phyloP scores from a whole-genome alignment of 2,113 vertebrate genomes.

The Sprattus sprattus region DNA sequence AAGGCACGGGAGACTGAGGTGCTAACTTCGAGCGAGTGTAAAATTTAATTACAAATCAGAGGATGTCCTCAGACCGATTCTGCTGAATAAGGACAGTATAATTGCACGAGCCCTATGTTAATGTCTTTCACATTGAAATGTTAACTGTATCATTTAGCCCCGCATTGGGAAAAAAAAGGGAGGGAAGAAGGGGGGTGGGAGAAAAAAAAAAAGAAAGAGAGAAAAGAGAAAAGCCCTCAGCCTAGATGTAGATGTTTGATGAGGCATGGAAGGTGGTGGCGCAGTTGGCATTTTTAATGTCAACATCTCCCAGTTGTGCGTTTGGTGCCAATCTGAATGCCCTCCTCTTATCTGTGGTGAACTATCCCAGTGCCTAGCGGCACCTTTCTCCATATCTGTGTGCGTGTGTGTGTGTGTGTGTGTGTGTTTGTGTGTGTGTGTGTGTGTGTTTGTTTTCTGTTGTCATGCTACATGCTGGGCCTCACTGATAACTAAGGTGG shows the following conservation, averaged over 20 bases:
- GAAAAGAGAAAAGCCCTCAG: constrained; percentile 48
- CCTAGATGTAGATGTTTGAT: not conserved
- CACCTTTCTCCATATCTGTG: not conserved
- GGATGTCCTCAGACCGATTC: constrained; percentile 66
- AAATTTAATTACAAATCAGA: constrained; percentile 76
- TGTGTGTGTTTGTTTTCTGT: constrained; percentile 33
- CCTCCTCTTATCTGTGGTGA: not conserved
- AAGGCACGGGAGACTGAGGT: constrained; percentile 56
- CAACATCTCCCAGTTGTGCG: not conserved
- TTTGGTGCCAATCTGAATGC: not conserved
- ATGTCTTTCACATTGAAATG: constrained; percentile 73
- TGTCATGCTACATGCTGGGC: not conserved
- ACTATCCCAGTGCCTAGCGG: not conserved
- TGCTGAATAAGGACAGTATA: constrained; percentile 68
- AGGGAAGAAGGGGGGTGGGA: not conserved
- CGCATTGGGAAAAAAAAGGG: constrained; percentile 57
- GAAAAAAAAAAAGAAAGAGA: not conserved
- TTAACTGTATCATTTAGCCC: constrained; percentile 73
- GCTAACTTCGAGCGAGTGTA: constrained; percentile 61
- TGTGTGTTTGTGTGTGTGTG: not conserved
- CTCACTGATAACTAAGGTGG: constrained; percentile 29
- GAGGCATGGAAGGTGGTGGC: not conserved
- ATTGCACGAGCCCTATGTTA: constrained; percentile 68
- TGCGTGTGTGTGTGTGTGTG: constrained; percentile 58
- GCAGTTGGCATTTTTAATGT: constrained; percentile 1